Base-by-base conservation (phyloP, 2,113 vertebrate genomes). In the Eudyptes chrysolophus region DNA sequence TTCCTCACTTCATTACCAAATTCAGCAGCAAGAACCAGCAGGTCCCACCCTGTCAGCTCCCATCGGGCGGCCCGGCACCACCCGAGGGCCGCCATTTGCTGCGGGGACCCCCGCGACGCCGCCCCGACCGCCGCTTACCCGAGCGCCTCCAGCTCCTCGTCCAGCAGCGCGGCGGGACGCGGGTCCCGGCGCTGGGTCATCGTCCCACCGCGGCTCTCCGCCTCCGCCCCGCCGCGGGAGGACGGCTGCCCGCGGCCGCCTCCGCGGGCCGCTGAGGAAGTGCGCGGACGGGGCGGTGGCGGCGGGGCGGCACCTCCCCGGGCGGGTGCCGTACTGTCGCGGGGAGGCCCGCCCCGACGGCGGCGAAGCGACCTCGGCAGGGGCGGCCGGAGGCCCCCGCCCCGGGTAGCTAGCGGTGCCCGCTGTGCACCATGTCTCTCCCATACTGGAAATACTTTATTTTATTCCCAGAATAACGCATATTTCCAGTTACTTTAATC, bases 111-210 rank as follows among this genome's bases (percentile, higher is more conserved):
- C 22, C 26, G 19, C 42, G 13, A 30, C 9, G 29, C 44, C 16
- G 11, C 21, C 32, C 46, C 34, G 30, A 16, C 44, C 22, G 6
- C 61, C 40, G 44, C 98, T 98, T 96, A 98, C 98, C 97, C 98
- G 10, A 98, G 89, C 26, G 89, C 94, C 71, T 90, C 90, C 44
- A 98, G 97, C 72, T 97, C 94, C 72, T 95, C 87, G 1, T 85
- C 76, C 9, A 77, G 97, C 51, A 78, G 84, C 76, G 36, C 90
- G 94, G 94, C 71, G 79, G 83, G 58, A 64, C 51, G 64, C 49
- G 62, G 89, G 52, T 88, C 40, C 94, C 13, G 86, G 89, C 30
- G 16, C 65, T 90, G 54, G 57, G 81, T 97, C 98, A 98, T 98
- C n/a, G 29, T 95, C 78, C 65, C 36, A 70, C 38, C 70, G 83